Conservation (phyloP, 2,888 invertebrate genomes). For the Julus scanicus region DNA sequence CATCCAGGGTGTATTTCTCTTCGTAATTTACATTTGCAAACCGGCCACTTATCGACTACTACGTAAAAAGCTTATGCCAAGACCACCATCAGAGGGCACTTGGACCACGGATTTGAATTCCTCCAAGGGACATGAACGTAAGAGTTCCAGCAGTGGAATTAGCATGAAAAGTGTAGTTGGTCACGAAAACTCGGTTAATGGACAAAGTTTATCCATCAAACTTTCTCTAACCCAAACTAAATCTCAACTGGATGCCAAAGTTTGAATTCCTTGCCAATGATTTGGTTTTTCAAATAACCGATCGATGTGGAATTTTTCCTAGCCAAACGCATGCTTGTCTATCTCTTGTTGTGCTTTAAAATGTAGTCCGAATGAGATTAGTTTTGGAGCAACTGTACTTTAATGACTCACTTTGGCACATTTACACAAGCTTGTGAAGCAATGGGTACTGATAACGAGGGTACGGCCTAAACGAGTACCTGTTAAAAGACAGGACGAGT, state of each 20-base stretch:
- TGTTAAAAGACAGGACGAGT: not conserved
- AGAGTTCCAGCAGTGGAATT: slow-evolving; percentile 50
- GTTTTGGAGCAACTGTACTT: not conserved
- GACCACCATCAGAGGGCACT: slow-evolving; percentile 27
- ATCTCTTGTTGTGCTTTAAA: not conserved
- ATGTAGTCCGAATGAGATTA: not conserved
- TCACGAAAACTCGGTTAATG: slow-evolving; percentile 11
- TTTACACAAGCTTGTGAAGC: slow-evolving; percentile 33
- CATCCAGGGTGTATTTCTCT: slow-evolving; percentile 56
- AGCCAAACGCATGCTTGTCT: not conserved
- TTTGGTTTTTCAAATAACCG: not conserved
- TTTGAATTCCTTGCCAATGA: not conserved
- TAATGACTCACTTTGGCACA: not conserved
- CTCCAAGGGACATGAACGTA: slow-evolving; percentile 14
- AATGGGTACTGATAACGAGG: not conserved
- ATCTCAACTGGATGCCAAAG: slow-evolving; percentile 19
- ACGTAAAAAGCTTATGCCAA: slow-evolving; percentile 34
- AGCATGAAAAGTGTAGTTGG: slow-evolving; percentile 24
- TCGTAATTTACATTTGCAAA: slow-evolving; percentile 57
- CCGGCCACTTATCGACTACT: slow-evolving; percentile 54
- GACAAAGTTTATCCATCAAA: not conserved
- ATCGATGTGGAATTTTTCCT: not conserved
- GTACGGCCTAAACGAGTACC: not conserved
- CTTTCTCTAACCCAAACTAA: slow-evolving; percentile 15
- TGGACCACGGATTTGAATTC: slow-evolving; percentile 53